Conservation (phyloP, 1,140 invertebrate species). For the Rhyacophila brunnea region DNA sequence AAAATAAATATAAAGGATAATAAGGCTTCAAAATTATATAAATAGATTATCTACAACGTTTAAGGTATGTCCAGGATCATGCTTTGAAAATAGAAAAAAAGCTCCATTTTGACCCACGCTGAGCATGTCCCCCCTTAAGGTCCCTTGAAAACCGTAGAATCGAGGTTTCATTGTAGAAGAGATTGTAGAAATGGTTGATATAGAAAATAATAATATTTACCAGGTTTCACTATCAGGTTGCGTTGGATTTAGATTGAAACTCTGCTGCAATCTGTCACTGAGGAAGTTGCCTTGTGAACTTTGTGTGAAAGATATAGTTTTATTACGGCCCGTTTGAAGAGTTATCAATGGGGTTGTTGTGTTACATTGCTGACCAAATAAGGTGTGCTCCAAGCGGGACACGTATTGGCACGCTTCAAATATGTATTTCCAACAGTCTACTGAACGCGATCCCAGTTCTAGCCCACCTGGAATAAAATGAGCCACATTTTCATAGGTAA, state of each 20-base stretch:
- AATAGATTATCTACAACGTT: too few species aligned
- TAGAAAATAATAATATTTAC: slow-evolving; percentile 48
- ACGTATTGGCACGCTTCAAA: slow-evolving; percentile 90
- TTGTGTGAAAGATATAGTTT: slow-evolving; percentile 58
- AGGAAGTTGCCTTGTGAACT: slow-evolving; percentile 44
- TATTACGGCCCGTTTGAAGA: slow-evolving; percentile 50
- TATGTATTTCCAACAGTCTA: slow-evolving; percentile 91
- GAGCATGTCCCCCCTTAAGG: too few species aligned
- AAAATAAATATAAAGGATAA: too few species aligned
- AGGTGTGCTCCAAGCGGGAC: slow-evolving; percentile 82
- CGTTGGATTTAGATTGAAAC: slow-evolving; percentile 32
- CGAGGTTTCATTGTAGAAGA: too few species aligned
- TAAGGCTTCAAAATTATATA: too few species aligned
- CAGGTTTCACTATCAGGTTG: slow-evolving; percentile 70
- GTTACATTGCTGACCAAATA: slow-evolving; percentile 68
- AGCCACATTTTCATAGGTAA: too few species aligned
- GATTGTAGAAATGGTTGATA: neutral
- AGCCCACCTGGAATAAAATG: slow-evolving; percentile 66
- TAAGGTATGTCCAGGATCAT: too few species aligned
- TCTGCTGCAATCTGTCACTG: slow-evolving; percentile 30
- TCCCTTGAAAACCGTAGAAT: too few species aligned
- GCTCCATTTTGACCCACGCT: too few species aligned
- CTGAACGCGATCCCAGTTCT: slow-evolving; percentile 85
- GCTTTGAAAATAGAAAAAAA: too few species aligned
- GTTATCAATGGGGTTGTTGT: slow-evolving; percentile 49